phyloP scores from a whole-genome alignment of 2,888 invertebrate species.

The Eilema caniola region DNA sequence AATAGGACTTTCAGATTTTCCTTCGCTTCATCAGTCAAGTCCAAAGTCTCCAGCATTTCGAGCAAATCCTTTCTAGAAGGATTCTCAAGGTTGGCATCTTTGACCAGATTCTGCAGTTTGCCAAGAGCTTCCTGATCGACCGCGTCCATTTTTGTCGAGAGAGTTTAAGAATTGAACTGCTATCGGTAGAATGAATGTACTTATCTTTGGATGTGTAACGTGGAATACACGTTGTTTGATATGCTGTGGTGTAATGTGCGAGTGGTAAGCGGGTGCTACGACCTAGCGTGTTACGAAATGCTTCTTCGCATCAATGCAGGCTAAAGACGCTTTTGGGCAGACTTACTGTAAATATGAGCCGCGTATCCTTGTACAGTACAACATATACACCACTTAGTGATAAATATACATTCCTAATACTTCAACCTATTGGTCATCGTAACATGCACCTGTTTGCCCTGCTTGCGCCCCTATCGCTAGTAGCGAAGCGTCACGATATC shows the following conservation, averaged over 20 bases:
- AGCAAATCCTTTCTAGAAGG: slow-evolving; percentile 86
- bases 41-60: slow-evolving; percentile 86
- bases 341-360: no score
- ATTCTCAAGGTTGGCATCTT: slow-evolving; percentile 67
- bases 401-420: no score
- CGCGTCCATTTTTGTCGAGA: slow-evolving; percentile 54
- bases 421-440: no score
- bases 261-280: slow-evolving; percentile 32
- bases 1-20: slow-evolving; percentile 86
- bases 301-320: background rate
- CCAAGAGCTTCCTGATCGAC: slow-evolving; percentile 53
- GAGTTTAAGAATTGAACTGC: slow-evolving; percentile 36
- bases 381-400: no score
- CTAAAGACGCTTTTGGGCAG: no score
- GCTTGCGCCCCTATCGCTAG: no score
- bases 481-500: no score
- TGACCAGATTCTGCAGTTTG: slow-evolving; percentile 65
- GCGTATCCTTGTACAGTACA: no score
- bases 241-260: slow-evolving; percentile 38
- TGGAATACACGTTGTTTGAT: slow-evolving; percentile 60
- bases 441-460: no score
- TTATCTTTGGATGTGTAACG: slow-evolving; percentile 52
- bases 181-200: slow-evolving; percentile 18
- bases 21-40: slow-evolving; percentile 88
- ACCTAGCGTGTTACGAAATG: background rate